Evolutionary conservation across 1,140 invertebrate species (phyloP), one percentile per base, ranked within the genome.

Genomic region (Nephila pilipes): DNA sequence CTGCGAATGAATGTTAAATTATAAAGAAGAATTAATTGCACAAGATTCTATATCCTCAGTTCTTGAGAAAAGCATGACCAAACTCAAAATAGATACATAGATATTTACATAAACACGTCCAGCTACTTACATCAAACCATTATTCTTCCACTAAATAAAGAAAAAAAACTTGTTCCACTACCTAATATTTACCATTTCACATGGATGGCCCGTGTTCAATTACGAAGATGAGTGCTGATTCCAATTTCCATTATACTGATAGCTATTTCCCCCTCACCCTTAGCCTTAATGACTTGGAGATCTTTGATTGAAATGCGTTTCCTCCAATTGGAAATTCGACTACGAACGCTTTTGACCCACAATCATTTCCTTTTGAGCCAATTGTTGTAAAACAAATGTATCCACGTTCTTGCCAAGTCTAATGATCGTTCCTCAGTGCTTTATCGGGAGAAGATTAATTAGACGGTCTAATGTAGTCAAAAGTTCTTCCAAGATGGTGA

Each of bases 301-400:
- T 75, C 69, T 75, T 75, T 75, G 69, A 75, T 75, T 75, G 32
- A 75, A 75, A 75, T 75, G 69, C 69, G 36, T 75, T 75, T 75
- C 29, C 69, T 29, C 69, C 25, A 29, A 75, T 32, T 75, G 29
- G 29, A 32, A 25, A 18, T 25, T 36, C 69, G 32, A 75, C 29
- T 32, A 29, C 69, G 29, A 75, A 36, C 69, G 6, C 29, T 75
- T 60, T 32, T 32, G 29, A 32, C 69, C 32, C 69, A 36, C 69
- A 75, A 75, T 75, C 69, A 75, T 75, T 75, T 75, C 69, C 69
- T 36, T 36, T 75, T 32, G 69, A 75, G 69, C 32, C 69, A 29
- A 75, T 75, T 75, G 32, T 75, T 75, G 69, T 75, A 75, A 75
- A 75, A 75, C 69, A 75, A 75, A 75, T 29, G 29, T 29, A 75